phyloP scores from a whole-genome alignment of 1,140 invertebrate species.

The Ephestia elutella region DNA sequence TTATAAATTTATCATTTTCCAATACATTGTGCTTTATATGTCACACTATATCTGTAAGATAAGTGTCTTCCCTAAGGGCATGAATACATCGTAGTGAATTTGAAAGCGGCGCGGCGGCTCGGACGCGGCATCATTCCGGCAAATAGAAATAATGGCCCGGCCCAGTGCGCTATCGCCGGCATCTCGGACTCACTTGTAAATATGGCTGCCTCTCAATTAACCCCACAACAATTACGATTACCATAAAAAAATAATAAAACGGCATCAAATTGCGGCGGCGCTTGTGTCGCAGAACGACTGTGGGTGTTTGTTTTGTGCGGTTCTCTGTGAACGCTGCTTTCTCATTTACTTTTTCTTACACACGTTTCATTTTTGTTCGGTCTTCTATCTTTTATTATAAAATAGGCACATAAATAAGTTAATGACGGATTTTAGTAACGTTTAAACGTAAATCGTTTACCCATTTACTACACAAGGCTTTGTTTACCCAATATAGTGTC shows the following conservation, averaged over 20 bases:
- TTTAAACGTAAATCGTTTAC: no score
- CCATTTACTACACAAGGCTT: no score
- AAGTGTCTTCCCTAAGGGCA: background rate
- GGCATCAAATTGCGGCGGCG: constrained; percentile 16
- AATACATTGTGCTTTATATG: background rate
- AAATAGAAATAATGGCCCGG: constrained; percentile 41
- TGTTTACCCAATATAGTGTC: no score
- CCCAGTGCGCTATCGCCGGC: constrained; percentile 28
- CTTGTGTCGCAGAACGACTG: constrained; percentile 6
- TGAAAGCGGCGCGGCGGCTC: constrained; percentile 6
- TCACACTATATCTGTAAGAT: background rate
- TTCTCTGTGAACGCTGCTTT: background rate
- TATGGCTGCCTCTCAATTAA: constrained; percentile 49
- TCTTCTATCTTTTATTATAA: background rate
- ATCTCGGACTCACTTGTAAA: constrained; percentile 32
- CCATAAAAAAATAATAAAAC: constrained; percentile 61
- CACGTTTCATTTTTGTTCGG: background rate
- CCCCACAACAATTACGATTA: constrained; percentile 55
- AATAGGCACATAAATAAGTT: background rate
- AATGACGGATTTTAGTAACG: background rate
- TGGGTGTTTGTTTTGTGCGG: background rate
- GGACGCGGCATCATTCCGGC: constrained; percentile 23
- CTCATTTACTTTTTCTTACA: background rate
- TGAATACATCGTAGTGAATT: background rate
- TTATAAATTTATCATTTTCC: background rate